phyloP scores from a whole-genome alignment of 2,113 vertebrate genomes.

The Oryzias curvinotus region DNA sequence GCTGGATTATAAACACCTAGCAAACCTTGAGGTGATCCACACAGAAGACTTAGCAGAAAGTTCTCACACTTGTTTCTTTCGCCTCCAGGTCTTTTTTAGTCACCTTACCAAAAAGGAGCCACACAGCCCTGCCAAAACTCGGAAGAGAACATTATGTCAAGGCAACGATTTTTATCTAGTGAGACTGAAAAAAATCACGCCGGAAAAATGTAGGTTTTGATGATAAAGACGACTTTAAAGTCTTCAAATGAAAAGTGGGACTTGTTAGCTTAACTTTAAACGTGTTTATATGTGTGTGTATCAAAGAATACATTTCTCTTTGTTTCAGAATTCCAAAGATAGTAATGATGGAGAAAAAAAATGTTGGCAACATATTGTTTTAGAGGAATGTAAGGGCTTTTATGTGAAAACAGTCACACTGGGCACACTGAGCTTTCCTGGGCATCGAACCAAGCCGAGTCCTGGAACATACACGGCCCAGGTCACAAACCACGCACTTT shows the following conservation, averaged over 20 bases:
- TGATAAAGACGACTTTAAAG: constrained; percentile 1
- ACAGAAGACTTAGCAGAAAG: constrained; percentile 55
- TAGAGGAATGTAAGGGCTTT: constrained; percentile 64
- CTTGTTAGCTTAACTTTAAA: no score
- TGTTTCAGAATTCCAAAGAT: not conserved
- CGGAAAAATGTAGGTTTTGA: constrained; percentile 50
- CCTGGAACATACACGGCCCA: constrained; percentile 53
- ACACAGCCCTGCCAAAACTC: constrained; percentile 43
- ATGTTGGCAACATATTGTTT: constrained; percentile 65
- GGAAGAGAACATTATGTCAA: constrained; percentile 41
- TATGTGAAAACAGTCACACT: constrained; percentile 59
- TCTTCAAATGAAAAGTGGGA: constrained; percentile 6
- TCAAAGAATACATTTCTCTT: not conserved
- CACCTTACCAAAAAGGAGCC: constrained; percentile 42
- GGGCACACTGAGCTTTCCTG: constrained; percentile 50
- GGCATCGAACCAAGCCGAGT: constrained; percentile 63
- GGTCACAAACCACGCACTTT: constrained; percentile 66
- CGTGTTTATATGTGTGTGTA: not conserved
- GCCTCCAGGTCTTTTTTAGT: constrained; percentile 58
- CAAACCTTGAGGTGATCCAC: constrained; percentile 69
- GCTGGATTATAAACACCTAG: constrained; percentile 60
- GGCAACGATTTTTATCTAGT: constrained; percentile 52
- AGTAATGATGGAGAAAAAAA: constrained; percentile 8
- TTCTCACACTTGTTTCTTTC: constrained; percentile 52
- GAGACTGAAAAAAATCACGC: constrained; percentile 52